These are phyloP conservation scores for Icerya purchasi DNA, from an alignment of 2,888 invertebrate genomes.

Conservation along the genomic window DNA sequence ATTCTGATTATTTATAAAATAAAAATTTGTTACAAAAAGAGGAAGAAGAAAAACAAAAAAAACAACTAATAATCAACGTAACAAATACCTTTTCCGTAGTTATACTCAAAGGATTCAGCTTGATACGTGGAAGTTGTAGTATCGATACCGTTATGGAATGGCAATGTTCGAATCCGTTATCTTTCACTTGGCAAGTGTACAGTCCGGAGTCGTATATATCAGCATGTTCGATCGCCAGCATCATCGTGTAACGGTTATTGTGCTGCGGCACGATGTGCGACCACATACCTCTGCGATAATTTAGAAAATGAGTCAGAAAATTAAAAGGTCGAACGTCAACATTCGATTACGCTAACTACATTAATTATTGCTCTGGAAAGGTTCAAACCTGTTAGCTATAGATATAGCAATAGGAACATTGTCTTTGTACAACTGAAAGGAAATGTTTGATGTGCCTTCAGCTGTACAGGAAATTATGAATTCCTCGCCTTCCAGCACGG, in stretches of 20 bases:
- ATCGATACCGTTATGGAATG: slow-evolving; percentile 39
- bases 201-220: slow-evolving; percentile 47
- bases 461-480: slow-evolving; percentile 57
- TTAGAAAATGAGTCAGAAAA: no score
- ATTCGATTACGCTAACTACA: no score
- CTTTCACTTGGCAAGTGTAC: slow-evolving; percentile 57
- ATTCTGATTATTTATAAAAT: no score
- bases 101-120: slow-evolving; percentile 43
- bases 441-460: slow-evolving; percentile 49
- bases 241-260: slow-evolving; percentile 38
- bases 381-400: slow-evolving; percentile 48
- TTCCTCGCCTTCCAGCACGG: slow-evolving; percentile 46
- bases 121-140: slow-evolving; percentile 38
- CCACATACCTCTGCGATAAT: slow-evolving; percentile 54
- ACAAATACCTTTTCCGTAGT: slow-evolving; percentile 42
- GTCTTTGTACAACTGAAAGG: slow-evolving; percentile 65
- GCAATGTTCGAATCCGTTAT: slow-evolving; percentile 46
- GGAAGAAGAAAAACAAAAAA: not conserved
- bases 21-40: not conserved
- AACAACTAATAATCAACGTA: not conserved
- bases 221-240: slow-evolving; percentile 48
- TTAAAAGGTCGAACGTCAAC: no score
- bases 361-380: no score
- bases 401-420: slow-evolving; percentile 50
- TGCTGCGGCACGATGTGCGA: slow-evolving; percentile 33